Evolutionary conservation across 2,797 vertebrate species (phyloP).

Genomic region (Corythornis leucogaster): DNA sequence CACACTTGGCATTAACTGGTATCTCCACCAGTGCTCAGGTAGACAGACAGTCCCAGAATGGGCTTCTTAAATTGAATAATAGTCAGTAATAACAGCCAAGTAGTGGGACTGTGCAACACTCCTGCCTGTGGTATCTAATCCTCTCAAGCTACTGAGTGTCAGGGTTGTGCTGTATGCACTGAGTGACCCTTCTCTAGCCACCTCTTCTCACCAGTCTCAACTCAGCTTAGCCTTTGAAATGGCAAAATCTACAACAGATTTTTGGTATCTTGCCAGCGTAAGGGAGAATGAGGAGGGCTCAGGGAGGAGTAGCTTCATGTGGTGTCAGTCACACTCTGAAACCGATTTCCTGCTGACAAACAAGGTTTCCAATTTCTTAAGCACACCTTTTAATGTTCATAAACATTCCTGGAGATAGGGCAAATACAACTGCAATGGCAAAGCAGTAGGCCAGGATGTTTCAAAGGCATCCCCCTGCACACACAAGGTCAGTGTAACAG

Average conservation of each 20-base stretch:
- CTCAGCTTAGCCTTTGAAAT: background rate
- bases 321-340: background rate
- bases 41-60: background rate
- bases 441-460: background rate
- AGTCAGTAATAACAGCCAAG: background rate
- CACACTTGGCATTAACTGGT: background rate
- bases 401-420: background rate
- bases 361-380: background rate
- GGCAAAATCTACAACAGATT: background rate
- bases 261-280: background rate
- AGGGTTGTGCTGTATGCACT: background rate
- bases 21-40: background rate
- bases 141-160: background rate
- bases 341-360: background rate
- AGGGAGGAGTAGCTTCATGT: background rate
- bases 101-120: background rate
- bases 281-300: background rate
- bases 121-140: background rate
- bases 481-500: background rate
- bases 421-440: slow-evolving; percentile 3
- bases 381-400: background rate
- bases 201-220: background rate
- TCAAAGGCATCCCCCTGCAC: background rate
- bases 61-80: background rate
- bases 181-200: background rate